Percentiles rank a stretch among this genome's conserved stretches.
These are phyloP conservation scores for Micromesistius poutassou DNA, from an alignment of 2,797 vertebrate species.

Conservation along the genomic window DNA sequence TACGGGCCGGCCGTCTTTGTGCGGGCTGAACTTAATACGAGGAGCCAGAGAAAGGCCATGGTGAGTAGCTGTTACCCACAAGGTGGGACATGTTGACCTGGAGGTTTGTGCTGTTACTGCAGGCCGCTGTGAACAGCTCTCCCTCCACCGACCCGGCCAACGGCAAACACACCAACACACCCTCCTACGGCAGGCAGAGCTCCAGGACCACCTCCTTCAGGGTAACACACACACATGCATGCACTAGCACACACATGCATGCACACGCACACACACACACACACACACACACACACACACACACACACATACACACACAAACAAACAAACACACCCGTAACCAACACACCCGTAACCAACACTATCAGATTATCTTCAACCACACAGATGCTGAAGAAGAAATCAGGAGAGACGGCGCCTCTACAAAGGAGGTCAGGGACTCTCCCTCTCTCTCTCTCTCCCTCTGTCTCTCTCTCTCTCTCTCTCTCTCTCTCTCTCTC, in stretches of 20 bases:
- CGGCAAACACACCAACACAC: constrained; percentile 51
- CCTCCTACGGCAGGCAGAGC: constrained; percentile 76
- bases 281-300: background rate
- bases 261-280: background rate
- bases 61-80: background rate
- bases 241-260: background rate
- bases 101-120: constrained; percentile 21
- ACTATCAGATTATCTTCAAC: background rate
- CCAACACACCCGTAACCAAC: too few species aligned
- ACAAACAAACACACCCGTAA: background rate
- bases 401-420: constrained; percentile 61
- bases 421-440: constrained; percentile 69
- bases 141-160: constrained; percentile 24
- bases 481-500: constrained; percentile 1
- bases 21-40: background rate
- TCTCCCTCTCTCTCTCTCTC: background rate
- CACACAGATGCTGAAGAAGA: constrained; percentile 70
- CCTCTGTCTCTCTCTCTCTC: background rate
- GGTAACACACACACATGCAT: constrained; percentile 7
- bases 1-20: constrained; percentile 25
- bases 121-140: constrained; percentile 50
- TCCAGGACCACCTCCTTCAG: constrained; percentile 65
- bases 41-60: background rate
- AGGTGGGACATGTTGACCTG: background rate
- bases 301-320: background rate